Evolutionary conservation across 2,888 invertebrate species (phyloP).

Genomic region (Caenorhabditis sp.): DNA sequence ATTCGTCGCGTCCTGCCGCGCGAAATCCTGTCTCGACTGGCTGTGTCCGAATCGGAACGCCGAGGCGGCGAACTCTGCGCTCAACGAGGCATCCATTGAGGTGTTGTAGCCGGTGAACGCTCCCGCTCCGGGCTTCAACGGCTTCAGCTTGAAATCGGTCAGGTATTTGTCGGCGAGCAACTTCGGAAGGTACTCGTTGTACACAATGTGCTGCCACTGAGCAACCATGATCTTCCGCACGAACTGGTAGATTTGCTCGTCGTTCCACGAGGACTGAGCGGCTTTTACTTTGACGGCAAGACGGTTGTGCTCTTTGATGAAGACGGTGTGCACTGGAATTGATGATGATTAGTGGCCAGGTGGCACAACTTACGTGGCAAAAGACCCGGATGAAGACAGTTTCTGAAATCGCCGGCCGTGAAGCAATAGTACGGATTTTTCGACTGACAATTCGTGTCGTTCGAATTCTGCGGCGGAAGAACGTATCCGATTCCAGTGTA

Average conservation of each 20-base stretch:
- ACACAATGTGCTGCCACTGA: constrained; percentile 82
- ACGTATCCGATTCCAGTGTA: constrained; percentile 53
- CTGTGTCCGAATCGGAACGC: constrained; percentile 88
- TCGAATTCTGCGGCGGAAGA: constrained; percentile 60
- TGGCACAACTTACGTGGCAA: constrained; percentile 44
- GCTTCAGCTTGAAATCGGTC: constrained; percentile 57
- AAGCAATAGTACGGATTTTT: constrained; percentile 62
- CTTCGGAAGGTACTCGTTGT: constrained; percentile 84
- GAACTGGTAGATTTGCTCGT: constrained; percentile 64
- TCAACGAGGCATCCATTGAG: constrained; percentile 30
- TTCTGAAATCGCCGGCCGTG: constrained; percentile 69
- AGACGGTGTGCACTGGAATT: constrained; percentile 65
- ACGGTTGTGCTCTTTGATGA: constrained; percentile 73
- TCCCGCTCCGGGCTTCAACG: constrained; percentile 4
- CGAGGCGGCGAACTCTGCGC: constrained; percentile 87
- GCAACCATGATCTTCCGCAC: constrained; percentile 80
- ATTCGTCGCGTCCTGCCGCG: constrained; percentile 50
- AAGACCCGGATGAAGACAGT: constrained; percentile 70
- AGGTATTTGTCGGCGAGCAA: constrained; percentile 82
- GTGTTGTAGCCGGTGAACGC: constrained; percentile 13
- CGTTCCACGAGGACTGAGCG: constrained; percentile 53
- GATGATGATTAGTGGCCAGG: neutral
- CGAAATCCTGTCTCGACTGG: constrained; percentile 57
- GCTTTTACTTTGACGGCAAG: constrained; percentile 57
- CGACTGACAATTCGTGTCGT: constrained; percentile 66